phyloP scores from a whole-genome alignment of 1,140 invertebrate genomes.

The Drosophila pandora region DNA sequence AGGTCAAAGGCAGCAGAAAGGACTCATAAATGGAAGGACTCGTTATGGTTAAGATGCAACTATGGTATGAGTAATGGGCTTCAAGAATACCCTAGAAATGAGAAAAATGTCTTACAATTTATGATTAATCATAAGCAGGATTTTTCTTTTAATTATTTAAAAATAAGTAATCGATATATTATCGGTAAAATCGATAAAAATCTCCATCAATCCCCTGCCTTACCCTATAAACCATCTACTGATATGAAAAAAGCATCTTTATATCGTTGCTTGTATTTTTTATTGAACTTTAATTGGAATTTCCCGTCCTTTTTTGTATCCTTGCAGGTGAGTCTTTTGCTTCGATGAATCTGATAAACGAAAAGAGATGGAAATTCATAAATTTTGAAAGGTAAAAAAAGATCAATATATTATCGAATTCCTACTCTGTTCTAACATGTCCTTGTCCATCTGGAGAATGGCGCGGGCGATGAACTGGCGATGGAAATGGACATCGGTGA shows the following conservation, averaged over 20 bases:
- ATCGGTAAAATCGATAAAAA: too few relatives aligned
- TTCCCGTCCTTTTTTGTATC: background rate
- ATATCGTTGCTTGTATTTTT: background rate
- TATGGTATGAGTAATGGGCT: constrained; percentile 7
- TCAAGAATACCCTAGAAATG: background rate
- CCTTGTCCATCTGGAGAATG: constrained; percentile 7
- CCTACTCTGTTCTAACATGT: background rate
- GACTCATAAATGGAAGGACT: constrained; percentile 8
- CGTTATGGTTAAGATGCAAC: constrained; percentile 21
- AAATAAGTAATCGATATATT: too few relatives aligned
- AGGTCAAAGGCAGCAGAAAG: background rate
- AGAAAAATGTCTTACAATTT: background rate
- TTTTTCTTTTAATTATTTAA: too few relatives aligned
- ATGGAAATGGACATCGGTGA: constrained; percentile 22
- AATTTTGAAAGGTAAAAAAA: background rate
- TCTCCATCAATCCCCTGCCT: background rate
- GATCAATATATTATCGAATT: background rate
- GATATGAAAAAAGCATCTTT: background rate
- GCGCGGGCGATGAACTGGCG: constrained; percentile 14
- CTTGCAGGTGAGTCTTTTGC: constrained; percentile 38
- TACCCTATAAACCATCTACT: constrained; percentile 1
- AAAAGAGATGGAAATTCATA: background rate
- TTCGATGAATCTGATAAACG: background rate
- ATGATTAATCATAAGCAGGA: too few relatives aligned
- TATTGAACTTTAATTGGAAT: constrained; percentile 18